A percentile compares a stretch with the other conserved stretches of the same genome.
phyloP scores from a whole-genome alignment of 1,140 invertebrate species.

The Bombus cullumanus region DNA sequence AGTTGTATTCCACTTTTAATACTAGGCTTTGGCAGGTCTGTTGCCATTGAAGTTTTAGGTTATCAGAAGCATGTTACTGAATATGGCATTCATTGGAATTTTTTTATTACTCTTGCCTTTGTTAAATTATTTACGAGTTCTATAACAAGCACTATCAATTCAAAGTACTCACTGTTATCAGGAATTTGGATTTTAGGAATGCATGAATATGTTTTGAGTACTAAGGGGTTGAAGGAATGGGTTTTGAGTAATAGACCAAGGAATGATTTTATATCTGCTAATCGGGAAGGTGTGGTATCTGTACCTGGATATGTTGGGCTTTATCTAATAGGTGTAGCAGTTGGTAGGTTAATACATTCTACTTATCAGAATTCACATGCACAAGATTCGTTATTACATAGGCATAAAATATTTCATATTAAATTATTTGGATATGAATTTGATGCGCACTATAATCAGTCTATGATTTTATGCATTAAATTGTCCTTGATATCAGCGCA shows the following conservation, averaged over 20 bases:
- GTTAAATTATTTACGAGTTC: conserved; percentile 89
- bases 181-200: conserved; percentile 84
- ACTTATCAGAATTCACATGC: conserved; percentile 73
- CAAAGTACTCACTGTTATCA: conserved; percentile 81
- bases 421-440: conserved; percentile 64
- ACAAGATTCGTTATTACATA: conserved; percentile 69
- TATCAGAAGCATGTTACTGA: conserved; percentile 95
- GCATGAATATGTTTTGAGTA: conserved; percentile 88
- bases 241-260: conserved; percentile 86
- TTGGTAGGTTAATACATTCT: conserved; percentile 85
- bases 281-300: conserved; percentile 95
- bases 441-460: conserved; percentile 67
- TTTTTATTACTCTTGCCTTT: conserved; percentile 95
- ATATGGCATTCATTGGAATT: conserved; percentile 99
- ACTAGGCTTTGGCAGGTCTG: conserved; percentile 88
- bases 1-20: conserved; percentile 84
- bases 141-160: conserved; percentile 82
- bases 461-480: conserved; percentile 75
- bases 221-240: conserved; percentile 86
- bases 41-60: conserved; percentile 86
- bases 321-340: conserved; percentile 89
- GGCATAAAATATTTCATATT: conserved; percentile 51
- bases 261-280: conserved; percentile 89
- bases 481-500: conserved; percentile 78
- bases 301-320: conserved; percentile 92